phyloP scores from a whole-genome alignment of 2,797 vertebrate species.

The Lemur catta region DNA sequence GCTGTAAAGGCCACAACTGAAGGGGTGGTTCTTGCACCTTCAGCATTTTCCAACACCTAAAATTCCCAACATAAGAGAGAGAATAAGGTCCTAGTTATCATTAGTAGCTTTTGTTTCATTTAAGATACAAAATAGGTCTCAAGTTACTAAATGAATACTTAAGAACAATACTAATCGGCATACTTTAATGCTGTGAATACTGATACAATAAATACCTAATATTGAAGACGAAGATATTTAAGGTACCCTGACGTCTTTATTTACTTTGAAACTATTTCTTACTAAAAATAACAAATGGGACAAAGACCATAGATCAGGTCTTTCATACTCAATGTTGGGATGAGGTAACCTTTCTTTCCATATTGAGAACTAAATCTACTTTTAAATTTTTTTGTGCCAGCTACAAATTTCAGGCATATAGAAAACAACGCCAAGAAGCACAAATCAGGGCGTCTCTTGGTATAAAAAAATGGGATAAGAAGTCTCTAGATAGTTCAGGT shows the following conservation, averaged over 20 bases:
- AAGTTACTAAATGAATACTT: not conserved
- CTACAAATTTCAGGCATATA: not conserved
- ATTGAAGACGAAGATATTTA: not conserved
- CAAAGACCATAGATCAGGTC: not conserved
- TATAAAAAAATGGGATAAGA: not conserved
- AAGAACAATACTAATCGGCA: not conserved
- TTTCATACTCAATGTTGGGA: not conserved
- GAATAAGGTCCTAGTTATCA: not conserved
- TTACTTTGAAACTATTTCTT: not conserved
- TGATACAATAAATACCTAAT: not conserved
- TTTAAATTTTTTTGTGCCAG: not conserved
- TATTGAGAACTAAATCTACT: not conserved
- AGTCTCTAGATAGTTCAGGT: not conserved
- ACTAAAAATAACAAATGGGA: not conserved
- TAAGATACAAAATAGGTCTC: not conserved
- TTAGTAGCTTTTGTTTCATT: not conserved
- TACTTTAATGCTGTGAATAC: not conserved
- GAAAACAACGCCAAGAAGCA: not conserved
- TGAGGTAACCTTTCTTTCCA: not conserved
- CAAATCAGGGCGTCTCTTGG: not conserved
- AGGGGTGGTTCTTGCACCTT: conserved; percentile 97
- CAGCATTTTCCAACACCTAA: conserved; percentile 96
- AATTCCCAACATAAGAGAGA: conserved; percentile 41
- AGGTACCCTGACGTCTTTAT: not conserved
- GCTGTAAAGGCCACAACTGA: conserved; percentile 95